Percentiles rank a stretch among this genome's conserved stretches.
Evolutionary conservation across 1,140 invertebrate species (phyloP).

Genomic region (Polypedilum pembai): DNA sequence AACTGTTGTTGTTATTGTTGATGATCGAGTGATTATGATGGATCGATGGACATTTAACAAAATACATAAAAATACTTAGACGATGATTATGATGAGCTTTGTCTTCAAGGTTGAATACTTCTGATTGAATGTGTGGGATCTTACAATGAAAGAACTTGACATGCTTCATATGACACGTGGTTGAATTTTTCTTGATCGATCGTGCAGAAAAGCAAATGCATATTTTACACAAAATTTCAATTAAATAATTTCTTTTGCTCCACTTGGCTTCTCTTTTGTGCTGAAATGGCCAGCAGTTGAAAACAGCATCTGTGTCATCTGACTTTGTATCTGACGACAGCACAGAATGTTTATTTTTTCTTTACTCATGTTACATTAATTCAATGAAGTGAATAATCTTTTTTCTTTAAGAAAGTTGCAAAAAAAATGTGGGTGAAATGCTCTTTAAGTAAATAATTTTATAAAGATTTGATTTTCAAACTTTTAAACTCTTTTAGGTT

Average conservation of each 20-base stretch:
- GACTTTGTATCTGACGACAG: constrained; percentile 1
- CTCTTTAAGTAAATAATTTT: no score
- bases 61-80: neutral
- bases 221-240: constrained; percentile 20
- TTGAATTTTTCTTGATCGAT: neutral
- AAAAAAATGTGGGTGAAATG: no score
- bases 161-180: constrained; percentile 9
- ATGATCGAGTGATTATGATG: neutral
- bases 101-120: neutral
- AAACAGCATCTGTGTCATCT: constrained; percentile 4
- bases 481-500: no score
- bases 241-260: constrained; percentile 1
- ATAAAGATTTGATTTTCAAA: no score
- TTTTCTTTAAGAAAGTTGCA: neutral
- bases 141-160: no score
- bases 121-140: neutral
- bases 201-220: neutral
- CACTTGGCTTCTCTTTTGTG: neutral
- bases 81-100: neutral
- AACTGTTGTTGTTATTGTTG: neutral
- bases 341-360: neutral
- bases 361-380: constrained; percentile 25
- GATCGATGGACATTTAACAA: constrained; percentile 14
- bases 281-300: constrained; percentile 1
- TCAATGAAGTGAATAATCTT: constrained; percentile 21